Evolutionary conservation across 2,113 vertebrate species (phyloP).

Genomic region (Planiliza haematocheilus): DNA sequence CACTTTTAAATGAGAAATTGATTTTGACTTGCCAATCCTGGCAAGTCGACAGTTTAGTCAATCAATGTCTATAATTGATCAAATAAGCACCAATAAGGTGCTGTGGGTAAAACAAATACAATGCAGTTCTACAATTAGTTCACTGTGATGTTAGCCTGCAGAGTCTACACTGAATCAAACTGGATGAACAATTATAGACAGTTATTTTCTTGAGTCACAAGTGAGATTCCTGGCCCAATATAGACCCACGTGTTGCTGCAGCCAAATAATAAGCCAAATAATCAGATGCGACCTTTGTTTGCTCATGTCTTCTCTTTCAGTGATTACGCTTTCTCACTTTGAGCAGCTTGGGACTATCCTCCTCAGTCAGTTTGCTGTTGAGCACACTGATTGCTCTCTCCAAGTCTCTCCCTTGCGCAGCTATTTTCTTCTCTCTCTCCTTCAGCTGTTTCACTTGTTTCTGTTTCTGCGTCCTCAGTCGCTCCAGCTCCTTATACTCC

Average conservation of each 20-base stretch:
- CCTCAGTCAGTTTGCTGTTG: constrained; percentile 80
- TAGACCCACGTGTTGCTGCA: no score
- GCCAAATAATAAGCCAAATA: background rate
- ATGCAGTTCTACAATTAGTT: background rate
- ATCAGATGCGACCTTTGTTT: background rate
- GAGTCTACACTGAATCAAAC: constrained; percentile 1
- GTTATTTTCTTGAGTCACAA: constrained; percentile 12
- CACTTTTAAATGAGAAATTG: constrained; percentile 68
- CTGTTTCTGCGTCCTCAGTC: constrained; percentile 74
- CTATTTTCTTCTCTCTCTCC: constrained; percentile 81
- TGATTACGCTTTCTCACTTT: constrained; percentile 70
- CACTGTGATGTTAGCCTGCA: constrained; percentile 11
- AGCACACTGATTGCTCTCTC: constrained; percentile 77
- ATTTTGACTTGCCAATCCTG: constrained; percentile 57
- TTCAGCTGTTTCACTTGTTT: constrained; percentile 78
- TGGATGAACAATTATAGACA: background rate
- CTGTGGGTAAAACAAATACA: background rate
- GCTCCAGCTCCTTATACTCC: constrained; percentile 75
- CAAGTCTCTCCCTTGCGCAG: constrained; percentile 75
- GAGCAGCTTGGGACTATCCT: constrained; percentile 79
- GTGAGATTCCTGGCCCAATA: no score
- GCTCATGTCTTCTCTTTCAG: background rate
- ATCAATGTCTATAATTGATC: constrained; percentile 62
- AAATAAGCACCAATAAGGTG: constrained; percentile 30
- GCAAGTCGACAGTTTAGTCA: constrained; percentile 49